Percentiles rank a stretch among this genome's conserved stretches.
phyloP scores from a whole-genome alignment of 2,797 vertebrate genomes.

The Alcedo quadribrachys region DNA sequence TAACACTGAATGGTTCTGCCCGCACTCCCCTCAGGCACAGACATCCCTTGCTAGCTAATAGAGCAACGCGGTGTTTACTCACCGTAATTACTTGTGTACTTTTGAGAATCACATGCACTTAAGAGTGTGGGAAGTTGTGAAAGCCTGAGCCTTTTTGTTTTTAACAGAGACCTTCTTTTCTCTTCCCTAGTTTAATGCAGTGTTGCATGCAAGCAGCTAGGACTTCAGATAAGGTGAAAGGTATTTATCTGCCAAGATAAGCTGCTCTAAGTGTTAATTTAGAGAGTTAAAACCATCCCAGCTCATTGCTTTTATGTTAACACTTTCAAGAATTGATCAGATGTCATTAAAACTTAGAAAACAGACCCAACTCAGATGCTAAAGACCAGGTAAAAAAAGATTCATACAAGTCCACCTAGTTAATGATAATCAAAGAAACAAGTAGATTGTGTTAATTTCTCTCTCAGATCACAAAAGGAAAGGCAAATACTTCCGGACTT shows the following conservation, averaged over 20 bases:
- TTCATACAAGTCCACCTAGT: neutral
- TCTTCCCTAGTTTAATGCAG: neutral
- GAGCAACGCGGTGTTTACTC: neutral
- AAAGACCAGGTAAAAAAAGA: neutral
- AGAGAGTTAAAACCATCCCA: neutral
- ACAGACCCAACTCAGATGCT: neutral
- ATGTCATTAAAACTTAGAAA: neutral
- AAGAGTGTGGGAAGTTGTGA: neutral
- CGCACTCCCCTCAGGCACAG: neutral
- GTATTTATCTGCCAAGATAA: neutral
- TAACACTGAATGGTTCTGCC: rapidly evolving
- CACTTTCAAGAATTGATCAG: neutral
- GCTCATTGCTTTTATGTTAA: neutral
- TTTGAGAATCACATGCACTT: neutral
- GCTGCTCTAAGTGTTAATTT: neutral
- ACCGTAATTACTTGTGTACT: neutral
- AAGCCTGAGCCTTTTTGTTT: neutral
- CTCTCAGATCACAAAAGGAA: slow-evolving; percentile 6
- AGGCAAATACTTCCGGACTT: neutral
- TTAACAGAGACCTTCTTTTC: neutral
- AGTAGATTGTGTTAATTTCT: neutral
- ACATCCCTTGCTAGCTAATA: neutral
- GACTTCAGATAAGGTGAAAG: neutral
- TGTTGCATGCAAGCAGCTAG: neutral
- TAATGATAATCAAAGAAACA: neutral